These are phyloP conservation scores for Gallinago jamesoni DNA, from an alignment of 2,113 vertebrate genomes.

Conservation along the genomic window DNA sequence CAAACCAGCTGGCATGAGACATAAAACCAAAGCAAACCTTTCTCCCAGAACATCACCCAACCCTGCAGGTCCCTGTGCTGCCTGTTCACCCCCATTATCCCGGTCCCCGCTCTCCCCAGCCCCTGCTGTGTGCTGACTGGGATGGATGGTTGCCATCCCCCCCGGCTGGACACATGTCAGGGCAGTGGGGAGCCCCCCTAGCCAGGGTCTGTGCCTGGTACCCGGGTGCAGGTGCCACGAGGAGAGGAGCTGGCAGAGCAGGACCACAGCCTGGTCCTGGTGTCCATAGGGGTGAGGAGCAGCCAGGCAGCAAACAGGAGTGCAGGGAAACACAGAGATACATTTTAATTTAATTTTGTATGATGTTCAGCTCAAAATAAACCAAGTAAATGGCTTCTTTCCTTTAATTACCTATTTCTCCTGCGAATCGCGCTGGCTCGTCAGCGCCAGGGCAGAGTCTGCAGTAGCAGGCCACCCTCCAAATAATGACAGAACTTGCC, in stretches of 20 bases:
- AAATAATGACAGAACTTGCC: neutral
- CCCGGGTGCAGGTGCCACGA: rapidly evolving
- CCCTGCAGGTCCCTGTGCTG: neutral
- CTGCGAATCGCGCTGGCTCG: constrained; percentile 24
- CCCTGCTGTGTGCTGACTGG: neutral
- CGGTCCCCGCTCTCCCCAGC: rapidly evolving
- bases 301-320: neutral
- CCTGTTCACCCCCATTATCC: neutral
- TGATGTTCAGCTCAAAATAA: constrained; percentile 31
- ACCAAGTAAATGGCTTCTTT: constrained; percentile 26
- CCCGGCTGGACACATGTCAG: rapidly evolving
- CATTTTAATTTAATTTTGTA: neutral
- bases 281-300: neutral
- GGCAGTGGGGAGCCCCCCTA: neutral
- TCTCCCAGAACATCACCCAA: rapidly evolving
- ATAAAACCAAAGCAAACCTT: neutral
- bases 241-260: neutral
- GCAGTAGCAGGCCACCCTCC: neutral
- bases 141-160: rapidly evolving
- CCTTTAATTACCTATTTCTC: constrained; percentile 31
- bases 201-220: rapidly evolving
- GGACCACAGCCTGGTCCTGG: neutral
- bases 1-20: neutral
- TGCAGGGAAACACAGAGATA: neutral
- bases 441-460: constrained; percentile 7